Evolutionary conservation across 2,797 vertebrate species (phyloP), one percentile per base, ranked within the genome.

Genomic region (Sebastes matsubarae): DNA sequence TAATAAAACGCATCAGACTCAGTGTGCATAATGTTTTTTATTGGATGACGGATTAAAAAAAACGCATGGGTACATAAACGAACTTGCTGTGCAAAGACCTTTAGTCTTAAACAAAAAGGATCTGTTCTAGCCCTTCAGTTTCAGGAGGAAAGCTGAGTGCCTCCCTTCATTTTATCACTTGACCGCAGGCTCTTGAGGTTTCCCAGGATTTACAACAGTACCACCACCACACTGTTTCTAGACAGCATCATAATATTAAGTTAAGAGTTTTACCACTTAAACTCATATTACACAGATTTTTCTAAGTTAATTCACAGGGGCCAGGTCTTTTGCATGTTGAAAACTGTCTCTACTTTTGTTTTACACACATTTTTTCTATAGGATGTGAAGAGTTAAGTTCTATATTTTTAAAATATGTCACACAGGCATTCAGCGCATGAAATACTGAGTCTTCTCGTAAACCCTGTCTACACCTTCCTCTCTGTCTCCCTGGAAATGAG

Each of bases 361-460:
- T 60, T 5, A 57, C 55, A 61, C 4, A 24, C 1, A n/a, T 42
- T 52, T 58, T 64, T 67, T 70, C 22, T 76, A 24, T 4, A 59
- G 36, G 29, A 67, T 27, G 3, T 34, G 22, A 69, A 57, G 57
- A 55, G 57, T 64, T 81, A 14, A 59, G 72, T 38, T 54, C 1
- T 8, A 2, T 30, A 59, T 66, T 36, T 25, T 42, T 3, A 2
- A 55, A 66, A 83, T 60, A 30, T 77, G 59, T 79, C 78, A 61
- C 58, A 30, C 18, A 81, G 61, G 61, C 58, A 80, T 80, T 30
- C 63, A 69, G 38, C 2, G 18, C 68, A 79, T 81, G 73, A 86
- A 87, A 84, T 66, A 71, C 46, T 54, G 20, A 60, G 32, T 75
- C 54, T 60, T 69, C 66, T 75, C 80, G 52, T 83, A 76, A 68